Evolutionary conservation across 2,113 vertebrate species (phyloP), one percentile per base, ranked within the genome.

Genomic region (Sinocyclocheilus anshuiensis): DNA sequence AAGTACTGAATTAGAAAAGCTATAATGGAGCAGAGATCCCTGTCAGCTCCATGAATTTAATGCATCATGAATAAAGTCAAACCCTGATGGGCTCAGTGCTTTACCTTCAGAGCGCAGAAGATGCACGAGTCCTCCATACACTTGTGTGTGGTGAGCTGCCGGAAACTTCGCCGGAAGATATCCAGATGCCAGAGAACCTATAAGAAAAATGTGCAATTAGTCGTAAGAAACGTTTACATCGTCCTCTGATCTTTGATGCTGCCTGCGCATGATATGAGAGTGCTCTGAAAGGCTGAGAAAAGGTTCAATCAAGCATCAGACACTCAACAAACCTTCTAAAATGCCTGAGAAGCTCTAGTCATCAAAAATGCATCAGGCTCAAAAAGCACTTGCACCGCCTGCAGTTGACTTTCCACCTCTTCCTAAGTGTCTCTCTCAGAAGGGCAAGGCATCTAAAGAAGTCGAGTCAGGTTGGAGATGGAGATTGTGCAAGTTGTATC

Each of bases 101-200:
- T 78, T 95, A 97, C 97, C 95, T 97, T 97, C 69, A 97, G 96
- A 91, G 97, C 97, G 92, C 97, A 97, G 91, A 97, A 97, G 91
- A 97, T 97, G 86, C 97, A 97, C 81, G 96, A 97, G 87, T 97
- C 97, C 0, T 96, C 96, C 96, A 97, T 96, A 88, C 97, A 97
- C 81, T 96, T 97, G 90, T 97, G 97, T 0, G 90, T 95, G 29
- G 94, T 96, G 72, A 97, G 94, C 86, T 97, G 97, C 26, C 96
- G 92, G 90, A 97, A 97, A 88, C 97, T 97, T 88, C 97, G 95
- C 50, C 96, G 96, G 89, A 97, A 97, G 90, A 97, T 97, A 88
- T 97, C 97, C 87, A 97, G 91, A 84, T 97, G 97, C 97, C 96
- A 97, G 77, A 97, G 95, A 91, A 97, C 97, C 97, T 97, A 90